Base-by-base conservation (phyloP, 2,113 vertebrate species). In the Orthochromis indermauri region DNA sequence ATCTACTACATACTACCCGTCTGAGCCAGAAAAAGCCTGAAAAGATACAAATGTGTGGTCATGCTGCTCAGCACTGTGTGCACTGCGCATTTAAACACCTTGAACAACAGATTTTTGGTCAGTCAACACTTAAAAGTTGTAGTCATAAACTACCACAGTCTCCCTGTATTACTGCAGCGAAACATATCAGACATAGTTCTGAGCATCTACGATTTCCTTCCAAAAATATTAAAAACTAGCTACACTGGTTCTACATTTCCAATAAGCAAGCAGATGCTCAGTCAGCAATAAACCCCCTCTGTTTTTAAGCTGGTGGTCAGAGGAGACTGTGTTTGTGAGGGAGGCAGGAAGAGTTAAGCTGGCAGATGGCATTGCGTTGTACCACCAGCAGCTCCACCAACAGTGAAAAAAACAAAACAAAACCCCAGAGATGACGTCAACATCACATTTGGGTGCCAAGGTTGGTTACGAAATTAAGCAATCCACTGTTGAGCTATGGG, bases 281-380 rank as follows among this genome's bases (percentile, higher is more conserved):
- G 16, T 49, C 24, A 85, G 73, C 66, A 17, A 26, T 12, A 54
- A 45, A 78, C 79, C 24, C 61, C 51, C 86, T 42, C 73, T 84
- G 78, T 26, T 86, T 89, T 83, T 88, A 92, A 93, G 84, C 83
- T 80, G 79, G 81, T 71, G 79, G 61, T 40, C 54, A 24, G 84
- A 21, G 51, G n/a, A 61, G 84, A 28, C 21, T 31, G 73, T 42
- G 79, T 54, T 24, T 53, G 53, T 47, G 45, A 3, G 53, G 21
- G 71, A n/a, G 45, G 81, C 4, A 17, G 33, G 61, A 76, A 68
- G 68, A 63, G 79, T 57, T 61, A 86, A 90, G 88, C 47, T 63
- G 90, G 85, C 90, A 93, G 89, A 86, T 89, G 88, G 91, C 83
- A 88, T 66, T 84, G 83, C 3, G 51, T 49, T 51, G 68, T 76